Evolutionary conservation across 2,113 vertebrate genomes (phyloP).

Genomic region (Oncorhynchus tshawytscha): DNA sequence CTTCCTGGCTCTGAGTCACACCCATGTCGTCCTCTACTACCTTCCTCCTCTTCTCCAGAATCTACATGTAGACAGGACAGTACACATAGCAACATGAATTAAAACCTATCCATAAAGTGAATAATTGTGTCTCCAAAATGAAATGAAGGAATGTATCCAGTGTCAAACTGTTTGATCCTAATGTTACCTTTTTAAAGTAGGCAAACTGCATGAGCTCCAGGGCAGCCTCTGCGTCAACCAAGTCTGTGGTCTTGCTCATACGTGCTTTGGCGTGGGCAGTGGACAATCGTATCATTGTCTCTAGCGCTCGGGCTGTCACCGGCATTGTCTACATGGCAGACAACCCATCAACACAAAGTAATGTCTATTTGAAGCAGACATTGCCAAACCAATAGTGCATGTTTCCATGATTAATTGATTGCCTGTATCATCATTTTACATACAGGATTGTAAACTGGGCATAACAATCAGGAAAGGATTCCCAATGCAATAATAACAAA

Average conservation of each 20-base stretch:
- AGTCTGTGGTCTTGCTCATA: slow-evolving; percentile 59
- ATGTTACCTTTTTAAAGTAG: slow-evolving; percentile 52
- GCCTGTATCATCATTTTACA: too few species aligned
- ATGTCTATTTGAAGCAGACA: too few species aligned
- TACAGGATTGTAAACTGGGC: too few species aligned
- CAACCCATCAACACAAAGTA: neutral
- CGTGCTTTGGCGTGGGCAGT: slow-evolving; percentile 66
- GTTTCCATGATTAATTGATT: too few species aligned
- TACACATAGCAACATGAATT: too few species aligned
- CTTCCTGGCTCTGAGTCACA: slow-evolving; percentile 24
- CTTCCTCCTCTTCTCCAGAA: slow-evolving; percentile 57
- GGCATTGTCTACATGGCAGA: slow-evolving; percentile 59
- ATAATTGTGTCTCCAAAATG: too few species aligned
- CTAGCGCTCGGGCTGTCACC: slow-evolving; percentile 57
- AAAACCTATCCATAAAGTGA: too few species aligned
- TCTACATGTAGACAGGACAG: slow-evolving; percentile 22
- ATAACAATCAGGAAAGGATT: too few species aligned
- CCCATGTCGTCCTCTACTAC: slow-evolving; percentile 39
- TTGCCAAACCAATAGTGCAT: too few species aligned
- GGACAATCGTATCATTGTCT: slow-evolving; percentile 66
- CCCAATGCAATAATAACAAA: too few species aligned
- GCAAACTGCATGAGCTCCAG: slow-evolving; percentile 64
- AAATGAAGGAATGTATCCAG: neutral
- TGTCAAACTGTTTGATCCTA: neutral
- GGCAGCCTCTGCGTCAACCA: slow-evolving; percentile 62